phyloP scores from a whole-genome alignment of 2,113 vertebrate genomes.

The Vulpes vulpes region DNA sequence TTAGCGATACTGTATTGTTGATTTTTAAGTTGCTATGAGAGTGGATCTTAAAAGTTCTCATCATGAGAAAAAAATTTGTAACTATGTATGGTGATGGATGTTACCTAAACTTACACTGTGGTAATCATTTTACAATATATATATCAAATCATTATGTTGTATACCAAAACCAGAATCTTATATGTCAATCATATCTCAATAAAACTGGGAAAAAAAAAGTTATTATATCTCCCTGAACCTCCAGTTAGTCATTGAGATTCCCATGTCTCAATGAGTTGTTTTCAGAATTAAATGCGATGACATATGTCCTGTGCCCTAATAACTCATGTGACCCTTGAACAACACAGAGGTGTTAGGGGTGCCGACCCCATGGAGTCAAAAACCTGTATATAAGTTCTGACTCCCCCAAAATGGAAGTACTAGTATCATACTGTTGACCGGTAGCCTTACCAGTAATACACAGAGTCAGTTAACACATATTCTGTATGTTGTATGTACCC shows the following conservation, averaged over 20 bases:
- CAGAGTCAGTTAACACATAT: neutral
- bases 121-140: neutral
- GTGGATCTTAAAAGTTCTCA: neutral
- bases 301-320: neutral
- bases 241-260: neutral
- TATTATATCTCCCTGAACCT: neutral
- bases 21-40: neutral
- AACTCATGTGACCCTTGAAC: neutral
- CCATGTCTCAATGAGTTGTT: neutral
- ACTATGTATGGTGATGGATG: neutral
- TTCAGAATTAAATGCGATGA: constrained; percentile 1
- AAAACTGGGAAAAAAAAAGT: neutral
- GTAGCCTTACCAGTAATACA: neutral
- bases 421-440: neutral
- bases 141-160: neutral
- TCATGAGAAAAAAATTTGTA: neutral
- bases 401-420: neutral
- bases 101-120: neutral
- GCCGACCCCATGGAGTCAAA: neutral
- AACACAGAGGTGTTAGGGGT: neutral
- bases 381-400: neutral
- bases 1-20: too few relatives aligned
- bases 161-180: neutral
- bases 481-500: neutral
- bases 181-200: neutral